Evolutionary conservation across 2,797 vertebrate species (phyloP).

Genomic region (Urophycis tenuis): DNA sequence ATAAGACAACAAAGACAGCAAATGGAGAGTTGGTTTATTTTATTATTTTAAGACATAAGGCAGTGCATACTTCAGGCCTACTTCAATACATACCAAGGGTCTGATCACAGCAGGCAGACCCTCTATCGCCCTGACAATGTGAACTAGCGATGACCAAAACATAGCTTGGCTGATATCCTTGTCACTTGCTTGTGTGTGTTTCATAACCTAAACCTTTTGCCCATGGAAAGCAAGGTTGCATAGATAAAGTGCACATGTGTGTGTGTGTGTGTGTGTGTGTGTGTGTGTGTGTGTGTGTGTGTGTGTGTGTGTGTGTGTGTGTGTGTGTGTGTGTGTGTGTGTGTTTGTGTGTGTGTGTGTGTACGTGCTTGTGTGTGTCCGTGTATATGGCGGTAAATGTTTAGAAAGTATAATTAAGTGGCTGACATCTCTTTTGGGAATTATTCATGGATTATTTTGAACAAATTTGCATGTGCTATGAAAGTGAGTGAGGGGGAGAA

Average conservation of each 20-base stretch:
- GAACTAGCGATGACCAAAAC: not conserved
- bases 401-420: conserved; percentile 66
- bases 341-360: not conserved
- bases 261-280: not conserved
- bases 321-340: not conserved
- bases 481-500: not conserved
- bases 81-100: not conserved
- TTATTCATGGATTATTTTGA: conserved; percentile 67
- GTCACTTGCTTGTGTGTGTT: not conserved
- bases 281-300: not conserved
- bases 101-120: not conserved
- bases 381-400: conserved; percentile 45
- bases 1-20: not conserved
- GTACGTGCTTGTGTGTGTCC: not conserved
- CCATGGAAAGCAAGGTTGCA: not conserved
- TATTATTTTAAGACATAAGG: not conserved
- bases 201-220: not conserved
- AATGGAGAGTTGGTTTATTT: not conserved
- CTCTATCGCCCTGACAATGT: not conserved
- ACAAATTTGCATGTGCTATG: conserved; percentile 53
- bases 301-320: not conserved
- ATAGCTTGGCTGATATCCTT: not conserved
- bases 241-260: not conserved
- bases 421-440: conserved; percentile 65
- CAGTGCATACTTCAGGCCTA: not conserved